These are phyloP conservation scores for Meriones unguiculatus DNA, from an alignment of 2,113 vertebrate species.

Conservation along the genomic window DNA sequence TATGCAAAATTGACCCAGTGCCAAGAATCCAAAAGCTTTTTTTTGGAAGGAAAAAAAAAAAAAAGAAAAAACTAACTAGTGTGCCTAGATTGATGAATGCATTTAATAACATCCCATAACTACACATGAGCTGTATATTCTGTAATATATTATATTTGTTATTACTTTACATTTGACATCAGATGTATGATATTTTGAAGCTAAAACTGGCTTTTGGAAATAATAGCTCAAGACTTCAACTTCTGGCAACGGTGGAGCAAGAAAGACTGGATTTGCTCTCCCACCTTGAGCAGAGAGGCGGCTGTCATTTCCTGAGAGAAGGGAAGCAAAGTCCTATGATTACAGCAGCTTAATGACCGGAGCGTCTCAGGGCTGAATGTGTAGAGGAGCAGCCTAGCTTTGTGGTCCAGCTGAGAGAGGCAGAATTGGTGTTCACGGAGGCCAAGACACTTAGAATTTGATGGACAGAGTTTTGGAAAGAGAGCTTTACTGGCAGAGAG, in stretches of 20 bases:
- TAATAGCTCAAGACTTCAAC: neutral
- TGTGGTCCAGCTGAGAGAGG: neutral
- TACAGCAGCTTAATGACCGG: neutral
- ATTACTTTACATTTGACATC: neutral
- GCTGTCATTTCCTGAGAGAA: neutral
- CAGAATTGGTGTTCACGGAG: neutral
- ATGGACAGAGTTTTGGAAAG: neutral
- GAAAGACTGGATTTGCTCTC: neutral
- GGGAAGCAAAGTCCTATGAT: neutral
- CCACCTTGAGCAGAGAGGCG: neutral
- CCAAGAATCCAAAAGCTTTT: conserved; percentile 46
- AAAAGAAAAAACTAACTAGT: neutral
- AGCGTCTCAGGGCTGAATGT: neutral
- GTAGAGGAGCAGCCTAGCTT: neutral
- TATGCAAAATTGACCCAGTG: neutral
- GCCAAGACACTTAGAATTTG: neutral
- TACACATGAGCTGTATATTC: neutral
- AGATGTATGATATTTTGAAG: neutral
- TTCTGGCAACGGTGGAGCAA: conserved; percentile 19
- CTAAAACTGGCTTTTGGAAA: neutral
- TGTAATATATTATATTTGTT: neutral
- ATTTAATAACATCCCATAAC: conserved; percentile 40
- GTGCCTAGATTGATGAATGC: neutral
- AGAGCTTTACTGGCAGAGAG: neutral
- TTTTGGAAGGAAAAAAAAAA: conserved; percentile 53